A percentile compares a stretch with the other conserved stretches of the same genome.
phyloP scores from a whole-genome alignment of 1,140 invertebrate species.

The Akabosia matsudoensis region DNA sequence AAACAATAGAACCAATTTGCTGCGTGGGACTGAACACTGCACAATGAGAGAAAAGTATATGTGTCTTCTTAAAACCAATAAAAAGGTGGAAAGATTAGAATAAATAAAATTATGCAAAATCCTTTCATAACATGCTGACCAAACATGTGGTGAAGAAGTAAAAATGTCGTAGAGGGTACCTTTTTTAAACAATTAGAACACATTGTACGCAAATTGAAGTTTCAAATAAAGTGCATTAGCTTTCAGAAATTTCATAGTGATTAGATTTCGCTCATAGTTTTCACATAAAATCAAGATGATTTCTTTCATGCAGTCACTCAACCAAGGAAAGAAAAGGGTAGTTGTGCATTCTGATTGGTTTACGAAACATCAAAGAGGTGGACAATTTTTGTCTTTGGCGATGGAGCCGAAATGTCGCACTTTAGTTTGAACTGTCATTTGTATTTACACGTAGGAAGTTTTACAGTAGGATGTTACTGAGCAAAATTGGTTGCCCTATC shows the following conservation, averaged over 20 bases:
- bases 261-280: background rate
- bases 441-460: too few relatives aligned
- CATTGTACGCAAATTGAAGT: too few relatives aligned
- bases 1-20: constrained; percentile 8
- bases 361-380: background rate
- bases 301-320: too few relatives aligned
- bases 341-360: background rate
- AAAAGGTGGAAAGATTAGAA: background rate
- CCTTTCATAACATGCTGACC: background rate
- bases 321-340: too few relatives aligned
- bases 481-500: too few relatives aligned
- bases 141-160: background rate
- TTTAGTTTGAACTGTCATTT: too few relatives aligned
- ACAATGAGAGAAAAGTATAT: background rate
- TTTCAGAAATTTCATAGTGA: background rate
- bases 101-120: background rate
- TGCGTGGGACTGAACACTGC: background rate
- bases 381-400: background rate
- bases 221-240: background rate
- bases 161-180: too few relatives aligned
- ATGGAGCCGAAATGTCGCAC: background rate
- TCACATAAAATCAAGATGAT: background rate
- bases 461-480: too few relatives aligned
- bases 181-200: too few relatives aligned
- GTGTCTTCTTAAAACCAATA: background rate